Percentiles rank a stretch among this genome's conserved stretches.
These are phyloP conservation scores for Cheirogaleus major DNA, from an alignment of 2,797 vertebrate genomes.

Conservation along the genomic window DNA sequence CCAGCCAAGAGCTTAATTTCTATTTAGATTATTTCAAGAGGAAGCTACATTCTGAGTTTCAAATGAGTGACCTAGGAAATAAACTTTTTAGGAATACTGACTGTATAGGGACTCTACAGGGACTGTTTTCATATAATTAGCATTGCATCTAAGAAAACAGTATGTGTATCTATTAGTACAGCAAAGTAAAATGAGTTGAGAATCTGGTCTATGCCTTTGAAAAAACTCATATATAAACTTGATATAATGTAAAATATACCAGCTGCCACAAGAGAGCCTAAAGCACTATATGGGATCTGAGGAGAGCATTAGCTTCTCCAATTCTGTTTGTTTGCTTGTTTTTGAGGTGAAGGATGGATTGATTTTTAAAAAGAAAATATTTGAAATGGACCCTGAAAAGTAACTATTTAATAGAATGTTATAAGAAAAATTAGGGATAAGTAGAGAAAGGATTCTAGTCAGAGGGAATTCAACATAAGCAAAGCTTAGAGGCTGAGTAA, in stretches of 20 bases:
- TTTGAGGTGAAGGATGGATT: neutral
- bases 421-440: neutral
- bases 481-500: neutral
- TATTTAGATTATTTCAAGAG: neutral
- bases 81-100: neutral
- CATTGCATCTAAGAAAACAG: neutral
- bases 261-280: neutral
- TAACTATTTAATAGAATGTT: neutral
- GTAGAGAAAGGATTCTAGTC: neutral
- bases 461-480: neutral
- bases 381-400: neutral
- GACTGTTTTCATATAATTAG: neutral
- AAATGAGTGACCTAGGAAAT: neutral
- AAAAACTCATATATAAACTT: neutral
- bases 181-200: neutral
- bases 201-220: neutral
- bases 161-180: neutral
- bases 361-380: neutral
- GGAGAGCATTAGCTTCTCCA: neutral
- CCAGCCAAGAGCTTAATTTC: neutral
- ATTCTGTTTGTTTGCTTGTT: neutral
- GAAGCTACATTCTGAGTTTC: neutral
- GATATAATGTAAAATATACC: neutral
- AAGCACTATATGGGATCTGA: neutral
- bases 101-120: neutral